phyloP scores from a whole-genome alignment of 2,113 vertebrate genomes.

The Axis porcinus region DNA sequence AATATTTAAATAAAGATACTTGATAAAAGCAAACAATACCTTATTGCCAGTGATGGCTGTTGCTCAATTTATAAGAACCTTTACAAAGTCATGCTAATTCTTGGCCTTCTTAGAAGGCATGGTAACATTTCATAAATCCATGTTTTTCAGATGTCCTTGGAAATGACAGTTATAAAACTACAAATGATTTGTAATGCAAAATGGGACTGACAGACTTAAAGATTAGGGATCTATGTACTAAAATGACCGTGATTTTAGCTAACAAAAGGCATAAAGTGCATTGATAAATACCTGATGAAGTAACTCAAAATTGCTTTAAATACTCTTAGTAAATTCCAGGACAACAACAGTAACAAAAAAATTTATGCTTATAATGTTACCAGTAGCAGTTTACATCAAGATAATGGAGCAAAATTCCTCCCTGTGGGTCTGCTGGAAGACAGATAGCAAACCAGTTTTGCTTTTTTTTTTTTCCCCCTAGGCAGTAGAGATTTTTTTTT shows the following conservation, averaged over 20 bases:
- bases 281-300: constrained; percentile 75
- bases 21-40: constrained; percentile 87
- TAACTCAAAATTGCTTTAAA: constrained; percentile 70
- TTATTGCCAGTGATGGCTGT: constrained; percentile 82
- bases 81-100: constrained; percentile 95
- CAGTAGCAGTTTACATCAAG: constrained; percentile 50
- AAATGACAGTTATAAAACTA: constrained; percentile 88
- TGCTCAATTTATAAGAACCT: constrained; percentile 90
- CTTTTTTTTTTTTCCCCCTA: neutral
- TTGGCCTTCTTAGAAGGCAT: constrained; percentile 81
- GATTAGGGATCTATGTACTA: constrained; percentile 78
- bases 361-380: neutral
- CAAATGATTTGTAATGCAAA: constrained; percentile 96
- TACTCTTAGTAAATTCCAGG: constrained; percentile 50
- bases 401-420: constrained; percentile 37
- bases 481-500: neutral
- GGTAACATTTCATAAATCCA: constrained; percentile 95
- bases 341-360: constrained; percentile 30
- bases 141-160: constrained; percentile 92
- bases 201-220: constrained; percentile 85
- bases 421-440: constrained; percentile 22
- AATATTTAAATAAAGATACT: constrained; percentile 90
- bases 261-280: constrained; percentile 81
- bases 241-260: constrained; percentile 80
- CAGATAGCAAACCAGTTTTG: neutral